Evolutionary conservation across 2,113 vertebrate species (phyloP).

Genomic region (Catharus bicknelli): DNA sequence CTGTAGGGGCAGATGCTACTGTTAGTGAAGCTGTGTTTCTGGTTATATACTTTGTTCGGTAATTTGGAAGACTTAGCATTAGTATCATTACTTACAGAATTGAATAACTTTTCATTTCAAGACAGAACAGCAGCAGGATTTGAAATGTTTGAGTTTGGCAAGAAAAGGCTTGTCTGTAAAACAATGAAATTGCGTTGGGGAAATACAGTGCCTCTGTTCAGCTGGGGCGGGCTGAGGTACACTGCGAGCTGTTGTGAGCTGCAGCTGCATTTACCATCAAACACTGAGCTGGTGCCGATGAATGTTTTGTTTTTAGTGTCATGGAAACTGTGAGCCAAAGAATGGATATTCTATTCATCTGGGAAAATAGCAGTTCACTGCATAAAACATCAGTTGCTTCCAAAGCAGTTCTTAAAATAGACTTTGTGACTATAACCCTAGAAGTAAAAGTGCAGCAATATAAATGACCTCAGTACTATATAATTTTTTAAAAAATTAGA

Average conservation of each 20-base stretch:
- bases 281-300: conserved; percentile 72
- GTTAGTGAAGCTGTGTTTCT: background rate
- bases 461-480: conserved; percentile 43
- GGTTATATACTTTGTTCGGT: background rate
- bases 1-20: background rate
- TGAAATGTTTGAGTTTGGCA: conserved; percentile 50
- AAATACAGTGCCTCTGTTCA: conserved; percentile 70
- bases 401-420: conserved; percentile 76
- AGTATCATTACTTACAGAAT: conserved; percentile 24
- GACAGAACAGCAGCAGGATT: conserved; percentile 18
- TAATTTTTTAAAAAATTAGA: background rate
- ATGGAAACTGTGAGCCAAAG: conserved; percentile 81
- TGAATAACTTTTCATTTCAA: conserved; percentile 34
- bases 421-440: conserved; percentile 65
- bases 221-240: conserved; percentile 49
- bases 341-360: conserved; percentile 81
- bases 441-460: conserved; percentile 56
- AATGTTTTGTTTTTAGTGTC: conserved; percentile 83
- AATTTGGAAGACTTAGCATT: background rate
- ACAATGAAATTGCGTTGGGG: conserved; percentile 61
- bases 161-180: conserved; percentile 57
- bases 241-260: conserved; percentile 68
- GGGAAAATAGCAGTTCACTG: conserved; percentile 76
- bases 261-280: conserved; percentile 82
- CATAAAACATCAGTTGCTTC: conserved; percentile 76